Conservation (phyloP, 2,888 invertebrate species). For the Diploptera punctata region DNA sequence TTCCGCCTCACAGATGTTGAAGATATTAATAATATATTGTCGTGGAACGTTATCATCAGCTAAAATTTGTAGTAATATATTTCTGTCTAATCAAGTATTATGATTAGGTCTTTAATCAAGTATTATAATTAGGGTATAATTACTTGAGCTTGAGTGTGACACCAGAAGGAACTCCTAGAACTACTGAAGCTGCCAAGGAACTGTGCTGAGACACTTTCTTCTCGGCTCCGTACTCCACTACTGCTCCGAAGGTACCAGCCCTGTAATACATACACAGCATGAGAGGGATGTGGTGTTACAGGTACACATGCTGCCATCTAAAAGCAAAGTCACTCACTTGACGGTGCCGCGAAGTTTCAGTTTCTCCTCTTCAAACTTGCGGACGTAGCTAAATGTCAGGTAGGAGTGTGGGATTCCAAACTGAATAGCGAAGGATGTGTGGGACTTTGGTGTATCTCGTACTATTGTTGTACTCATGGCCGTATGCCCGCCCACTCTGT, state of each 20-base stretch:
- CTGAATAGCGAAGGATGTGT: constrained; percentile 74
- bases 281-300: too few species aligned
- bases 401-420: constrained; percentile 85
- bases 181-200: constrained; percentile 82
- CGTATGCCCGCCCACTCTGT: constrained; percentile 70
- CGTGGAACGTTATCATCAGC: too few species aligned
- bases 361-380: constrained; percentile 80
- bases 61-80: too few species aligned
- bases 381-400: constrained; percentile 75
- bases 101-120: too few species aligned
- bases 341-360: constrained; percentile 77
- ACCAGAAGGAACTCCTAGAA: constrained; percentile 85
- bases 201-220: constrained; percentile 93
- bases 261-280: constrained; percentile 59
- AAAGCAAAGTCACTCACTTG: constrained; percentile 77
- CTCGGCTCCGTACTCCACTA: constrained; percentile 90
- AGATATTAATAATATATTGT: too few species aligned
- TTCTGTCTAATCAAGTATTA: too few species aligned
- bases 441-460: constrained; percentile 73
- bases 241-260: constrained; percentile 84
- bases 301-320: background rate
- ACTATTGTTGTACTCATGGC: constrained; percentile 84
- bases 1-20: too few species aligned
- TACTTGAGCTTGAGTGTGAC: constrained; percentile 89
- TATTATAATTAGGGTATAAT: too few species aligned